phyloP scores from a whole-genome alignment of 1,140 invertebrate species.

The Megalopta genalis region DNA sequence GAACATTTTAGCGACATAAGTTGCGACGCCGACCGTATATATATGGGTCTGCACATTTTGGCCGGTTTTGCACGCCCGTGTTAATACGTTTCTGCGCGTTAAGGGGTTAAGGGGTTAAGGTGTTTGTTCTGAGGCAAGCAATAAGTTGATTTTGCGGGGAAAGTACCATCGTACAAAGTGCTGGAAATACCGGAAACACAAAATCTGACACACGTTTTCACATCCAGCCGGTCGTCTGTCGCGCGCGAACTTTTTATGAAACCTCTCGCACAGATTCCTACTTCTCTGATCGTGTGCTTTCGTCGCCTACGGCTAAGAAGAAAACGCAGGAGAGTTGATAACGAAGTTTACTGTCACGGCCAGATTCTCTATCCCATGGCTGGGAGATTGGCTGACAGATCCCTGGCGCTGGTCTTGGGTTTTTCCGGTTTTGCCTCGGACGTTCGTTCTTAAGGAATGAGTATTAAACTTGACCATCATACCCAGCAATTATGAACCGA shows the following conservation, averaged over 20 bases:
- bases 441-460: neutral
- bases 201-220: neutral
- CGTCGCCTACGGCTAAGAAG: neutral
- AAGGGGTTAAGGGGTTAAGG: too few relatives aligned
- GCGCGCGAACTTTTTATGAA: neutral
- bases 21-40: too few relatives aligned
- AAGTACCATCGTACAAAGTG: neutral
- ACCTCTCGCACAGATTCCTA: neutral
- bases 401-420: neutral
- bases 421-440: slow-evolving; percentile 20
- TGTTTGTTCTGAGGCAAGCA: too few relatives aligned
- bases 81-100: too few relatives aligned
- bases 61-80: too few relatives aligned
- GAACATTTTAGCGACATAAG: too few relatives aligned
- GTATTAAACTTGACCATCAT: neutral
- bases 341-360: slow-evolving; percentile 19
- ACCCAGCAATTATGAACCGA: neutral
- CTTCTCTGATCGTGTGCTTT: neutral
- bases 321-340: neutral
- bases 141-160: neutral
- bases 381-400: neutral
- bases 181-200: neutral
- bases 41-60: too few relatives aligned
- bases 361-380: neutral
- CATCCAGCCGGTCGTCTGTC: too few relatives aligned